Conservation (phyloP, 2,797 vertebrate species). For the Gymnothorax javanicus region DNA sequence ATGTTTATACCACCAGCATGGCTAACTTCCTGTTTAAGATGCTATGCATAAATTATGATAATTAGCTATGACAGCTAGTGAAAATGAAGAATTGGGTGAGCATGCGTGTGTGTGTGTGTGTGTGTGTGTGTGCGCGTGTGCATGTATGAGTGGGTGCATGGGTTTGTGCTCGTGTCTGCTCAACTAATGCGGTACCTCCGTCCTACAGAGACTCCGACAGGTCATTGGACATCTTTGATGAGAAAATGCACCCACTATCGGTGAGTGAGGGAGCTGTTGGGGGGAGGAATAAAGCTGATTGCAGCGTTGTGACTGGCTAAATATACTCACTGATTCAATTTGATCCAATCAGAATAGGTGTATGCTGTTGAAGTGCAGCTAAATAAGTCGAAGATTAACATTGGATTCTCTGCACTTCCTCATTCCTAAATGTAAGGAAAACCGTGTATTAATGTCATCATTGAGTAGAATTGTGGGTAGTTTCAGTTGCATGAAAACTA, state of each 20-base stretch:
- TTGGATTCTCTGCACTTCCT: no score
- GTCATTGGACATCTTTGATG: constrained; percentile 96
- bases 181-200: no score
- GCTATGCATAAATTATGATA: no score
- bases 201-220: constrained; percentile 87
- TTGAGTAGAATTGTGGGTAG: background rate
- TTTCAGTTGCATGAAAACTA: no score
- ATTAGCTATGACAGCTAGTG: no score
- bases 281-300: background rate
- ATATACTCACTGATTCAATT: background rate
- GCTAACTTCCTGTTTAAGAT: no score
- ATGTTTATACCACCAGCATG: no score
- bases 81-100: no score
- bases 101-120: background rate
- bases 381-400: no score
- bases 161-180: background rate
- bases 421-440: no score
- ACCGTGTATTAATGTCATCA: background rate
- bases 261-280: constrained; percentile 70
- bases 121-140: background rate
- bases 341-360: background rate
- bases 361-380: background rate
- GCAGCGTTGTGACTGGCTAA: background rate
- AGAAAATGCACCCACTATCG: constrained; percentile 91
- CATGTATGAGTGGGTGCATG: background rate